Evolutionary conservation across 2,113 vertebrate genomes (phyloP), one percentile per base, ranked within the genome.

Genomic region (Cromileptes altivelis): DNA sequence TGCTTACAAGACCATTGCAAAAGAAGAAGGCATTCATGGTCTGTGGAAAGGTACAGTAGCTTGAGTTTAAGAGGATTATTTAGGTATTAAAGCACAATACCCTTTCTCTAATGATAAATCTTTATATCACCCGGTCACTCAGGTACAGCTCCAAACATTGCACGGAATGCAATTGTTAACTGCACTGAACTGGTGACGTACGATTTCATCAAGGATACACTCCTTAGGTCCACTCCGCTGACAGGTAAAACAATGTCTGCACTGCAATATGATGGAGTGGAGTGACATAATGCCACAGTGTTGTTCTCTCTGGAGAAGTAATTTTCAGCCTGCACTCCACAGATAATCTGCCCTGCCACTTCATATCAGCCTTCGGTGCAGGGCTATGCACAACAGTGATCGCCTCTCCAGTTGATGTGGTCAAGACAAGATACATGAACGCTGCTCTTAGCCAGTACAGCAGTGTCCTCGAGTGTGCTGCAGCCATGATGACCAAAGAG

Each of bases 351-450:
- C 97, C 97, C 4, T 98, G 97, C 92, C 97, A 98, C 86, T 97
- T 98, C 57, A 92, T 94, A 0, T 96, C 97, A 2, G 97, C 97
- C n/a, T 97, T 98, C 17, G 97, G 97, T 14, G 97, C 97, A 0
- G 97, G 97, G 8, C 95, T 98, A 76, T 97, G 96, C 90, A 97
- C 97, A 45, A 98, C 97, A 0, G 42, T 97, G 52, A 95, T 97
- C 0, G 97, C 97, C 65, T 98, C 97, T 71, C 97, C 97, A 0
- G 97, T 97, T 0, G 97, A 98, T 57, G 97, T 97, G 68, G 96
- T 97, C 94, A 98, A 98, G 92, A 97, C 97, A 19, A 95, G 97
- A 94, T 98, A 97, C 9, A 97, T 98, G 97, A 97, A 98, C 92
- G 97, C 97, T 87, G 93, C 95, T 85, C 81, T 84, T 0, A 94